phyloP scores from a whole-genome alignment of 2,797 vertebrate genomes.

The Sebastiscus tertius region DNA sequence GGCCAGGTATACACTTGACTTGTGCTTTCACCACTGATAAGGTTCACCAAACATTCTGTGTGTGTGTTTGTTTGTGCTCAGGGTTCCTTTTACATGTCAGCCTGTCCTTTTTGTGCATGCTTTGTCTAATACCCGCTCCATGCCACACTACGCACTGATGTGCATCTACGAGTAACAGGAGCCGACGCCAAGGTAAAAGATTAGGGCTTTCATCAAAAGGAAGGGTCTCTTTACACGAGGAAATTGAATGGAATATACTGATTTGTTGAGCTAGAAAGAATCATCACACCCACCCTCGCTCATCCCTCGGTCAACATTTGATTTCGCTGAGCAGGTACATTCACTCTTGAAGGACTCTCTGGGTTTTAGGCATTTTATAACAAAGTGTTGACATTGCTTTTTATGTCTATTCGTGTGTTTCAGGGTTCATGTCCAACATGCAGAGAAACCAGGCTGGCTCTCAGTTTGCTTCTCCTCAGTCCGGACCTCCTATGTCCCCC shows the following conservation, averaged over 20 bases:
- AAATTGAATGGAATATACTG: constrained; percentile 28
- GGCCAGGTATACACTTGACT: constrained; percentile 7
- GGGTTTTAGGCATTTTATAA: not conserved
- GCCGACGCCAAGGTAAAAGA: constrained; percentile 18
- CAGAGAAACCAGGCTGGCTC: constrained; percentile 91
- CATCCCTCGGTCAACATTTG: constrained; percentile 3
- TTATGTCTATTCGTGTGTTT: constrained; percentile 45
- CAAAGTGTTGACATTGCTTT: not conserved
- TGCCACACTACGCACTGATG: constrained; percentile 14
- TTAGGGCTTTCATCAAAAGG: constrained; percentile 32
- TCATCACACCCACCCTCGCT: not conserved
- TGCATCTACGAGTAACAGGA: constrained; percentile 52
- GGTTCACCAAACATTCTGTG: not conserved
- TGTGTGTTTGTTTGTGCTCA: constrained; percentile 19
- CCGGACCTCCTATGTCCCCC: constrained; percentile 91
- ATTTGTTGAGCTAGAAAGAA: constrained; percentile 7
- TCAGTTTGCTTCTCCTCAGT: constrained; percentile 91
- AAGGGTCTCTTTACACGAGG: constrained; percentile 28
- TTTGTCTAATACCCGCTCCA: not conserved
- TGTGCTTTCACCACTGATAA: not conserved
- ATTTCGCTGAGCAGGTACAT: constrained; percentile 9
- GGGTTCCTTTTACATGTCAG: constrained; percentile 35
- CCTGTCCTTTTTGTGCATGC: constrained; percentile 12
- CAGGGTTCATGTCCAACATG: constrained; percentile 90
- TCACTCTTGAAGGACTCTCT: not conserved